phyloP scores from a whole-genome alignment of 2,888 invertebrate species.

The Therioaphis trifolii region DNA sequence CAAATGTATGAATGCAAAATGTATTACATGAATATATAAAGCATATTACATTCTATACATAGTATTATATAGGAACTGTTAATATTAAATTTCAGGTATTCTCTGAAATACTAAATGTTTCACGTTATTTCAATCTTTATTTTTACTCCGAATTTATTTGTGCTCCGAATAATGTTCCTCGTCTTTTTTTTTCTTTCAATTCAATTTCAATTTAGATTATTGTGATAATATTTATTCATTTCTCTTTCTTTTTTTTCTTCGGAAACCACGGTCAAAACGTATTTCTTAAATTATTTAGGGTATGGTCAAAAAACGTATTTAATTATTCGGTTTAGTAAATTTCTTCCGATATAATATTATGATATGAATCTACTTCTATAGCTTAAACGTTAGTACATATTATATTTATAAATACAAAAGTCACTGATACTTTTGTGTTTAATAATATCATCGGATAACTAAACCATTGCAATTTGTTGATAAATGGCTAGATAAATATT shows the following conservation, averaged over 20 bases:
- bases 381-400: too few relatives aligned
- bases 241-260: slow-evolving; percentile 1
- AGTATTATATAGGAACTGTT: too few relatives aligned
- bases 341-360: not conserved
- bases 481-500: too few relatives aligned
- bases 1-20: too few relatives aligned
- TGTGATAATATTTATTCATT: not conserved
- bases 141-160: not conserved
- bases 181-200: too few relatives aligned
- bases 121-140: not conserved
- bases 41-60: too few relatives aligned
- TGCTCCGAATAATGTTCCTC: not conserved
- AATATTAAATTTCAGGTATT: not conserved
- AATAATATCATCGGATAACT: too few relatives aligned
- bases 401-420: too few relatives aligned
- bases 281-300: not conserved
- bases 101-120: not conserved
- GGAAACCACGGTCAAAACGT: not conserved
- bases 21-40: too few relatives aligned
- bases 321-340: not conserved
- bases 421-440: too few relatives aligned
- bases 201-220: slow-evolving; percentile 26
- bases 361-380: too few relatives aligned
- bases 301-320: not conserved
- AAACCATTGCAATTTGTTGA: too few relatives aligned